Evolutionary conservation across 2,888 invertebrate genomes (phyloP).

Genomic region (Chromoteleia sp.): DNA sequence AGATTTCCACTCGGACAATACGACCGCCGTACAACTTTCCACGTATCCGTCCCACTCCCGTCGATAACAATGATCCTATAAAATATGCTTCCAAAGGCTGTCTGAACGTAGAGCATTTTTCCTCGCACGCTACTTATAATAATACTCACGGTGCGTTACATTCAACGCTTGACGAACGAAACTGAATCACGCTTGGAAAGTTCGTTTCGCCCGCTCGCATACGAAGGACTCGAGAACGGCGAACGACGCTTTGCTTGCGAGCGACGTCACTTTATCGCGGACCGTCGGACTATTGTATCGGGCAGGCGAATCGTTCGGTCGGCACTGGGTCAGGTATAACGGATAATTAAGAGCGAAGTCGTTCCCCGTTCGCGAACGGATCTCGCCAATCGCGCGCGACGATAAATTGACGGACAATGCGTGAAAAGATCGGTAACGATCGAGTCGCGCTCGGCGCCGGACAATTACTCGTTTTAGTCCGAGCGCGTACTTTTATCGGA

Average conservation of each 20-base stretch:
- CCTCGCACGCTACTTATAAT: background rate
- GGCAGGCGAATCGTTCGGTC: background rate
- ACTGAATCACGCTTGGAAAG: conserved; percentile 13
- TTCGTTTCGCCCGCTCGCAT: conserved; percentile 12
- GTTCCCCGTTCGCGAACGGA: background rate
- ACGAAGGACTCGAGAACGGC: conserved; percentile 12
- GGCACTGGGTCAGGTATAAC: conserved; percentile 16
- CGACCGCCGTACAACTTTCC: background rate
- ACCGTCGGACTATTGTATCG: conserved; percentile 6
- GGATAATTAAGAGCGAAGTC: conserved; percentile 2
- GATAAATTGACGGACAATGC: background rate
- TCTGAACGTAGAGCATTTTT: conserved; percentile 29
- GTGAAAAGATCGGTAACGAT: background rate
- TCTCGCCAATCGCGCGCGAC: background rate
- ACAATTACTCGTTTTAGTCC: background rate
- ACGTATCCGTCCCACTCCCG: background rate
- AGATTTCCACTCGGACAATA: background rate
- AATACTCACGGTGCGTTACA: conserved; percentile 11
- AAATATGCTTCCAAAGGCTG: conserved; percentile 12
- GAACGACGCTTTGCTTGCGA: background rate
- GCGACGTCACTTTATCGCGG: conserved; percentile 6
- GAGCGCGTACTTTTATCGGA: background rate
- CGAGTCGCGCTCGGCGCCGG: no score
- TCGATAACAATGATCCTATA: conserved; percentile 10
- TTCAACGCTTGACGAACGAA: conserved; percentile 20